phyloP scores from a whole-genome alignment of 2,113 vertebrate genomes.

The Lonchura striata region DNA sequence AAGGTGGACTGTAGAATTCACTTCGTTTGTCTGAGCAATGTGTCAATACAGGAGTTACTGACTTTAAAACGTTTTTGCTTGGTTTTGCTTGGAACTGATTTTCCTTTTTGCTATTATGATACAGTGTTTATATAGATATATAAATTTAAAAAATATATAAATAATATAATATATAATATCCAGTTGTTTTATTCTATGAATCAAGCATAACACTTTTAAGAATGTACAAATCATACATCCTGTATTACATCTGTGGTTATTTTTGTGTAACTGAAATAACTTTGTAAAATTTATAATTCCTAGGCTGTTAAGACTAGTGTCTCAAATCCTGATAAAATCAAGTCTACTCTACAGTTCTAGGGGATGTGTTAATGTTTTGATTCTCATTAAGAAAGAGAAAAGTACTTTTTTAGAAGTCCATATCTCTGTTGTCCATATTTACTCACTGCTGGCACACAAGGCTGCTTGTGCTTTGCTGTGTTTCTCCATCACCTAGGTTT shows the following conservation, averaged over 20 bases:
- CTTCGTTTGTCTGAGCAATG: background rate
- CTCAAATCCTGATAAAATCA: background rate
- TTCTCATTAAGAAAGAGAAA: background rate
- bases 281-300: background rate
- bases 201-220: background rate
- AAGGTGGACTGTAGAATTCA: background rate
- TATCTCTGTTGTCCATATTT: background rate
- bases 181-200: background rate
- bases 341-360: background rate
- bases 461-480: background rate
- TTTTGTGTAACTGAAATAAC: background rate
- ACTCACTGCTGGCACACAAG: background rate
- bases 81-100: background rate
- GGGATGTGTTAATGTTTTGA: background rate
- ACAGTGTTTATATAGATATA: background rate
- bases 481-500: background rate
- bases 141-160: background rate
- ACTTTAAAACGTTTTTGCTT: background rate
- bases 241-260: background rate
- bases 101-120: background rate
- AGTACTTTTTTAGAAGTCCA: background rate
- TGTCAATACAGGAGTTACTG: background rate
- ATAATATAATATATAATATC: background rate
- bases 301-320: background rate
- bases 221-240: background rate